Evolutionary conservation across 2,888 invertebrate species (phyloP), one percentile per base, ranked within the genome.

Genomic region (Diachrysia chrysitis): DNA sequence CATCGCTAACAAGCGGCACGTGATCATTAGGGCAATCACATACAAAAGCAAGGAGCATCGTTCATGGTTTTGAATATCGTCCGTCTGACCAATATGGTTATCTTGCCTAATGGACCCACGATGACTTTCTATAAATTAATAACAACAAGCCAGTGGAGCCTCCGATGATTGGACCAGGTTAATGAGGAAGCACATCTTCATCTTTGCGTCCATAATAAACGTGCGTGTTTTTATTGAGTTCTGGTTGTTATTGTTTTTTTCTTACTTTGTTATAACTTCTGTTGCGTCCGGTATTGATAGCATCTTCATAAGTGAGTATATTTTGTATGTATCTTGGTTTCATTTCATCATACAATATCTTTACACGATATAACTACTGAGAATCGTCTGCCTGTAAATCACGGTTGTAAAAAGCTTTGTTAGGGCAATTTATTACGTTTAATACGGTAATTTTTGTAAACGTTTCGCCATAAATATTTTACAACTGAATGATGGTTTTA

Each of bases 81-180:
- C 82, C 81, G 82, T 79, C 85, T 86, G 93, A 92, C 94, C 94
- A 91, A 92, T 94, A 94, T 94, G 93, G 91, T 89, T 89, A 92
- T 91, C 91, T 89, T 83, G 73, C 85, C 92, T 94, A 95, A 95
- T 95, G 93, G 93, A 83, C 84, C 76, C 82, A 89, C 90, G 92
- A 94, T 95, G 95, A 95, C 95, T 95, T 93, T 95, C 94, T 93
- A 95, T 93, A 95, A 93, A 94, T 95, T 94, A 93, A 94, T 95
- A 95, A 95, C 92, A 93, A 94, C 92, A 90, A 89, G 85, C 87
- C 78, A 77, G 79, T 78, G 76, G 85, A 88, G 88, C 87, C 87
- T 83, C 85, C 87, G 88, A 90, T 89, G 93, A 94, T 93, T 93
- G 92, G 90, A 74, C 84, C 81, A 83, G 83, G 85, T 92, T 94